Evolutionary conservation across 2,888 invertebrate species (phyloP), one percentile per base, ranked within the genome.

Genomic region (Orthosia cruda): DNA sequence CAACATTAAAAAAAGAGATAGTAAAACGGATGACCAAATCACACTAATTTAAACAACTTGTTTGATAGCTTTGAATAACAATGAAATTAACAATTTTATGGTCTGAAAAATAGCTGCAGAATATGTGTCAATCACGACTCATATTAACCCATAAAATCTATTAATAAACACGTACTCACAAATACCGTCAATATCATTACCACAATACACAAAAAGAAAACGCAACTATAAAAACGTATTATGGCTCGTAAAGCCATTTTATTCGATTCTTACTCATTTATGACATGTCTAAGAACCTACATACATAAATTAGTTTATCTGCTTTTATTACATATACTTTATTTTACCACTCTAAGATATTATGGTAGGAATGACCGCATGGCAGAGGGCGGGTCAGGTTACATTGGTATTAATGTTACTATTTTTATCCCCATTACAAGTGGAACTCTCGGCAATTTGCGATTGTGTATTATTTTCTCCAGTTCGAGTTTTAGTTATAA

Each of bases 221-320:
- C 77, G 72, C 72, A 71, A 80, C 85, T 72, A 89, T 89, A 87
- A 89, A 88, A 88, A 84, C 73, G 65, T 80, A 78, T 81, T 81
- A 89, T 83, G 77, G 68, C 26, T 73, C 83, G 80, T 89, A 89
- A 89, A 89, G 50, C 52, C 74, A 81, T 87, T 89, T 83, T 85
- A 86, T 86, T 81, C 80, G 82, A 85, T 89, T 82, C 87, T 80
- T 88, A 79, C 78, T 71, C 85, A 87, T 88, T 87, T 88, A 88
- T 87, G 86, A 83, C 81, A 84, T 88, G 85, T 85, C 77, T 80
- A 78, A 85, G 81, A 82, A 80, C 84, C 81, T 80, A 88, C 85
- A 86, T 88, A 87, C 87, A 87, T 88, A 89, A 84, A 84, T 89
- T 87, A 88, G 87, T 86, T 87, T 87, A 85, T 88, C 85, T 87